Base-by-base conservation (phyloP, 2,113 vertebrate genomes). In the Pollachius pollachius region DNA sequence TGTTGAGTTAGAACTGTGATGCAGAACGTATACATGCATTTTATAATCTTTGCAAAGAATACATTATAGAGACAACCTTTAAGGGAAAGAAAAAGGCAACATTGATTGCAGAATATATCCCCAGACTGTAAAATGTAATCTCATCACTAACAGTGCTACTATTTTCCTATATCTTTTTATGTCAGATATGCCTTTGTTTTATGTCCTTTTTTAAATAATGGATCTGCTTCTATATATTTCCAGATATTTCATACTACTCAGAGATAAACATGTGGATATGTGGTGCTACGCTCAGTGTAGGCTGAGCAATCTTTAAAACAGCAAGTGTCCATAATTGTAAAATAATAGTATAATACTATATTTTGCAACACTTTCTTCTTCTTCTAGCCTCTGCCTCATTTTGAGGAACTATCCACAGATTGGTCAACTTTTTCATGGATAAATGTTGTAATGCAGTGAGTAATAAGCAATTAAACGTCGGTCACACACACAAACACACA, bases 251-350 rank as follows among this genome's bases (percentile, higher is more conserved):
- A 81, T 87, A 87, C 84, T 80, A 89, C 15, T 57, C 54, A 94
- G 90, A 92, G 94, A 95, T 95, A 92, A 94, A 94, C 92, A 90
- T 88, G 90, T 94, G 91, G 95, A 90, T 94, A 93, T 95, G 95
- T 97, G 95, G 96, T 97, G 96, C 95, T 98, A 95, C 76, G 71
- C 86, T 88, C 90, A 91, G 89, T 92, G 90, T 89, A 90, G 90
- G 90, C 87, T 90, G 88, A 93, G 91, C 87, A 64, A 79, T 93
- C 19, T 17, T 48, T 57, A 5, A 94, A 93, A 94, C 90, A 94
- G 90, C 64, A 68, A 91, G 90, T 94, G 89, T 94, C 96, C 95
- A 93, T 93, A 93, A 91, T 90, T 93, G 91, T 94, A 94, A 88
- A 81, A 88, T 92, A 94, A 94, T 34, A 34, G 30, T 87, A 91